Evolutionary conservation across 2,113 vertebrate genomes (phyloP).

Genomic region (Neodon shergylaensis): DNA sequence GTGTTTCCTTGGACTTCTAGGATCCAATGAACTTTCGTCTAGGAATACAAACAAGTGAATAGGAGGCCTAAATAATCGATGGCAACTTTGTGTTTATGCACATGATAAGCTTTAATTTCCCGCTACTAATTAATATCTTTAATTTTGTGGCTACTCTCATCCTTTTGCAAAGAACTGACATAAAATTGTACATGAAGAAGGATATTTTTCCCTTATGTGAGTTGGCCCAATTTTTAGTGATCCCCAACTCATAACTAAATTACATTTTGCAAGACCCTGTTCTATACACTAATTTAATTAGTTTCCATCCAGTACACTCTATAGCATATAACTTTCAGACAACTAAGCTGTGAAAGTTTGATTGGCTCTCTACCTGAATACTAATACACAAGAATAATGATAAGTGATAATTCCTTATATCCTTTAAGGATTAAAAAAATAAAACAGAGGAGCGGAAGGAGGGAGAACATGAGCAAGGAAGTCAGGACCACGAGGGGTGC

Average conservation of each 20-base stretch:
- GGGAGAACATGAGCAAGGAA: too few species aligned
- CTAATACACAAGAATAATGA: not conserved
- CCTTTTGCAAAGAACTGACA: conserved; percentile 18
- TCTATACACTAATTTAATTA: not conserved
- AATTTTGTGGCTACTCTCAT: not conserved
- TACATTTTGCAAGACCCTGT: not conserved
- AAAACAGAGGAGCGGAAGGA: too few species aligned
- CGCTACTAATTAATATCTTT: not conserved
- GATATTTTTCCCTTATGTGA: not conserved
- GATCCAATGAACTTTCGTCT: not conserved
- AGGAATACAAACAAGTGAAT: not conserved
- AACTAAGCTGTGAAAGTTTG: not conserved
- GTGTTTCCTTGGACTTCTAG: not conserved
- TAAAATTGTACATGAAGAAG: not conserved
- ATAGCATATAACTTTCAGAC: not conserved
- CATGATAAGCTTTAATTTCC: conserved; percentile 15
- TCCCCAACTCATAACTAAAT: not conserved
- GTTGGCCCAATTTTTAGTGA: not conserved
- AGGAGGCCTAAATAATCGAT: not conserved
- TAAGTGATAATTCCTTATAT: not conserved
- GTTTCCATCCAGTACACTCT: not conserved
- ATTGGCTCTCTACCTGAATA: not conserved
- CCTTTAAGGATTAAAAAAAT: not conserved
- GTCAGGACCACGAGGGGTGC: too few species aligned
- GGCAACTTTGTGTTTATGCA: not conserved